Evolutionary conservation across 2,888 invertebrate species (phyloP).

Genomic region (Allygus modestus): DNA sequence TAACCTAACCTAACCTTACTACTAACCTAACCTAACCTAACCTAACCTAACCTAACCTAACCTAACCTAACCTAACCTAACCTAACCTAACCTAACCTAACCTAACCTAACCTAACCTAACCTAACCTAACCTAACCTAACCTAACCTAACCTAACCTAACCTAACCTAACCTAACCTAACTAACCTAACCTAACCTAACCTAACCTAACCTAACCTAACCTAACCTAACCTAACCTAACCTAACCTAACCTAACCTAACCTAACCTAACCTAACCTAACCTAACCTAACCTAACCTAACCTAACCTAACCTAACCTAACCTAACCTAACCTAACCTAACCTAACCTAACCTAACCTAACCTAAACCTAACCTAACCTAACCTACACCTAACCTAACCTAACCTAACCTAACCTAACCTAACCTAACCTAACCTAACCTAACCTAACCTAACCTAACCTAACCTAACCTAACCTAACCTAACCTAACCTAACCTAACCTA

Average conservation of each 20-base stretch:
- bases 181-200: slow-evolving; percentile 40
- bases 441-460: too few relatives aligned
- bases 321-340: too few relatives aligned
- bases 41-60: slow-evolving; percentile 59
- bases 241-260: slow-evolving; percentile 70
- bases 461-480: too few relatives aligned
- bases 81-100: slow-evolving; percentile 65
- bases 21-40: slow-evolving; percentile 62
- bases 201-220: slow-evolving; percentile 38
- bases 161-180: not conserved
- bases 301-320: too few relatives aligned
- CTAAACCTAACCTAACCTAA: too few relatives aligned
- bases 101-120: slow-evolving; percentile 46
- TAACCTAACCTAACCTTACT: slow-evolving; percentile 15
- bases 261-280: slow-evolving; percentile 68
- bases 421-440: too few relatives aligned
- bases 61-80: slow-evolving; percentile 64
- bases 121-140: slow-evolving; percentile 40
- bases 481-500: too few relatives aligned
- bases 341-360: too few relatives aligned
- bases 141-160: slow-evolving; percentile 37
- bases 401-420: too few relatives aligned
- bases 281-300: too few relatives aligned
- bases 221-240: slow-evolving; percentile 34
- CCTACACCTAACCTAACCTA: too few relatives aligned